Evolutionary conservation across 2,113 vertebrate species (phyloP), one percentile per base, ranked within the genome.

Genomic region (Bubo scandiacus): DNA sequence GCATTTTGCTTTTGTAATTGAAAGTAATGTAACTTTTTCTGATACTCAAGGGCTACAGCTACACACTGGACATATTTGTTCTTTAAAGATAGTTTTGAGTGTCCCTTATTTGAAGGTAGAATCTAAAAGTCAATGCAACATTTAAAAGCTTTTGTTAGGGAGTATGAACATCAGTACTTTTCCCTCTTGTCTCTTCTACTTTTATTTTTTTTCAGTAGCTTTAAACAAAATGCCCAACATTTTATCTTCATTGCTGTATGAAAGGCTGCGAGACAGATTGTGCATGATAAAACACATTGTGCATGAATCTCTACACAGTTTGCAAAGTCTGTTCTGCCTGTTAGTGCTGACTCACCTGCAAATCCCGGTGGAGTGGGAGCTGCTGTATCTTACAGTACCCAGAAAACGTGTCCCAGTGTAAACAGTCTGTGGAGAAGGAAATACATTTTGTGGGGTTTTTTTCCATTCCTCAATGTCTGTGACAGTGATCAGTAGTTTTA

Each of bases 381-480:
- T 94, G 27, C 80, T 79, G 9, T 45, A 42, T 59, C 40, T 74
- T 75, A 30, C 19, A 84, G 14, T 49, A 34, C 7, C 45, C 62
- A 87, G 55, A 70, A 51, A 74, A 80, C 2, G 0, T 62, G 30
- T 81, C 47, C 36, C 36, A 40, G 9, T 8, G 34, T 79, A 59
- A 82, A 86, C 14, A 54, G 19, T 36, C 32, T 62, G 17, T 59
- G 61, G 30, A 74, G 36, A 72, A 19, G 16, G n/a, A 72, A 94
- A 79, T 77, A 49, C 0, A 0, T 42, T 22, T 45, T 47, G 15
- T 20, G 54, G 27, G 27, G 10, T 0, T 6, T 9, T 6, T 2
- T 77, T 29, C 45, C 21, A 34, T 75, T 85, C 40, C 19, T 95
- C 27, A 29, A 1, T 81, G 54, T 71, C 51, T 61, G 27, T 59